Conservation (phyloP, 1,140 invertebrate genomes). For the Chlorops oryzae region DNA sequence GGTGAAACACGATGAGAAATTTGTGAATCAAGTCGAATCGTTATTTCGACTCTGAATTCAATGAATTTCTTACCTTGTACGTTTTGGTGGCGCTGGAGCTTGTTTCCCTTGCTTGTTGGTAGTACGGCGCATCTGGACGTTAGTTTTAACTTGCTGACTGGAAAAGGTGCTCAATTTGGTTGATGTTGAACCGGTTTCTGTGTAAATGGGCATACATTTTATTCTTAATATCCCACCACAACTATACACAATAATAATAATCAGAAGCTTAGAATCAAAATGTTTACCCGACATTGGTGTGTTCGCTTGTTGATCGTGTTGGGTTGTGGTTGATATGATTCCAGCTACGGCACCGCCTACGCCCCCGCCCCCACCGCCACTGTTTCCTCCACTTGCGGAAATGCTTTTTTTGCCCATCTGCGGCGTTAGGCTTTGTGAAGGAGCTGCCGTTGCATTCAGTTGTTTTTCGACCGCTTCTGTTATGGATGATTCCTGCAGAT, state of each 20-base stretch:
- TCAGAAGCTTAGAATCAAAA: no score
- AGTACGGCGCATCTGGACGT: constrained; percentile 76
- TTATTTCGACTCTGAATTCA: background rate
- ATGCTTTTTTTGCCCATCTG: constrained; percentile 67
- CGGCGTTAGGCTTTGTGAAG: constrained; percentile 53
- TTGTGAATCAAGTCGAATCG: constrained; percentile 29
- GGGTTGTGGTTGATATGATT: constrained; percentile 21
- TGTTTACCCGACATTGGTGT: constrained; percentile 45
- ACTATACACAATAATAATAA: constrained; percentile 1
- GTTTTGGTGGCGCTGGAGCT: constrained; percentile 88
- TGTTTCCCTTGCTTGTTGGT: constrained; percentile 86
- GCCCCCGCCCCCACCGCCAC: background rate
- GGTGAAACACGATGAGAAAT: no score
- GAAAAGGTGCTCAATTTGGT: constrained; percentile 63
- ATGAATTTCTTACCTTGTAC: constrained; percentile 67
- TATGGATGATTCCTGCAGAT: constrained; percentile 49
- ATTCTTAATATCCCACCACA: background rate
- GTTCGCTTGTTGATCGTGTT: constrained; percentile 37
- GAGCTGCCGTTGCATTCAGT: constrained; percentile 54
- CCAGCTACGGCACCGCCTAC: constrained; percentile 7
- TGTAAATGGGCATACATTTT: background rate
- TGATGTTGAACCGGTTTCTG: constrained; percentile 54
- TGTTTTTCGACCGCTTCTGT: constrained; percentile 78
- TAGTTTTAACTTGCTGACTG: constrained; percentile 54
- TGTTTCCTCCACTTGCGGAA: constrained; percentile 31